Evolutionary conservation across 1,140 invertebrate genomes (phyloP), one percentile per base, ranked within the genome.

Genomic region (Elymnias hypermnestra): DNA sequence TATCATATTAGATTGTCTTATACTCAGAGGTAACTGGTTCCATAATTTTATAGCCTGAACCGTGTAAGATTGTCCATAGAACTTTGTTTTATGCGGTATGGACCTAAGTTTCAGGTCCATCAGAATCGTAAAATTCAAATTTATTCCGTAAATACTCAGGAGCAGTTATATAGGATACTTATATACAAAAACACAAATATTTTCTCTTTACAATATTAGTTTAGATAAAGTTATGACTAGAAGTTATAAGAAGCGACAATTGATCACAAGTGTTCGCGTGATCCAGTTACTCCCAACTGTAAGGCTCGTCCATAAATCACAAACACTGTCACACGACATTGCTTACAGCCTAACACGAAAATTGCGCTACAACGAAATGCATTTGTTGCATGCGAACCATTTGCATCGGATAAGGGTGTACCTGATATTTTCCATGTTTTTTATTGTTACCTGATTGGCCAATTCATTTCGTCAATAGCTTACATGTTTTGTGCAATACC

Each of bases 211-310:
- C n/a, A n/a, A n/a, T n/a, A n/a, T n/a, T n/a, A n/a, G n/a, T n/a
- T n/a, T n/a, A n/a, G n/a, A n/a, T n/a, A n/a, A n/a, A n/a, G n/a
- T n/a, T n/a, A n/a, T n/a, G n/a, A n/a, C n/a, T n/a, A n/a, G n/a
- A n/a, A n/a, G n/a, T n/a, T n/a, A n/a, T n/a, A 15, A 59, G 52
- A 57, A 56, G 51, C 52, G 59, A 58, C 62, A 71, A 72, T 70
- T 70, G 65, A 59, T 67, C 58, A 69, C 63, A 81, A 77, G 72
- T 77, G 74, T 53, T 77, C 45, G 72, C 74, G 73, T 78, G 74
- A 50, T 37, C 38, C 40, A 37, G 38, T 36, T 22, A 54, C 47
- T 47, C 55, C 39, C 47, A 52, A 59, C 59, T 53, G 49, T 57
- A 54, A 55, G 60, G 41, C 53, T 39, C 22, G 36, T 53, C 15